Percentiles rank a stretch among this genome's conserved stretches.
These are phyloP conservation scores for Nettapus auritus DNA, from an alignment of 2,113 vertebrate genomes.

Conservation along the genomic window DNA sequence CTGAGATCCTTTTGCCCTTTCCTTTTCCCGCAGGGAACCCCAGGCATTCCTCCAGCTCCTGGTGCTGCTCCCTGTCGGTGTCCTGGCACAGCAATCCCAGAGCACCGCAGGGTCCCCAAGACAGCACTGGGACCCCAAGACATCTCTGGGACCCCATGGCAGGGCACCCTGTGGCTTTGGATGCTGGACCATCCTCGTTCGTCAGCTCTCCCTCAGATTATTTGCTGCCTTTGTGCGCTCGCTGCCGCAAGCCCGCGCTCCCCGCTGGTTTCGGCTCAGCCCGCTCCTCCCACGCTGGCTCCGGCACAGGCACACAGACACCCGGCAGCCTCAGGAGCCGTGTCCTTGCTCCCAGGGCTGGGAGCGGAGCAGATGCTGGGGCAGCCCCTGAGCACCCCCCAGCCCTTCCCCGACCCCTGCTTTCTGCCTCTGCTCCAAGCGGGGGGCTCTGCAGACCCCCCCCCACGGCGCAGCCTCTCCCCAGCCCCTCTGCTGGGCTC, in stretches of 20 bases:
- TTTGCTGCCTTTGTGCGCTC: background rate
- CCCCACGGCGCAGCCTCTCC: background rate
- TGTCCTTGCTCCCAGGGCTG: background rate
- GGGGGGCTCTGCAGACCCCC: background rate
- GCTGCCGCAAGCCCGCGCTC: background rate
- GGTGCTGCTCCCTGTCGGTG: background rate
- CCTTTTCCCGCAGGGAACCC: background rate
- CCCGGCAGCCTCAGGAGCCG: background rate
- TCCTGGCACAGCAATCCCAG: background rate
- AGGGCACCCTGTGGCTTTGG: rapidly evolving
- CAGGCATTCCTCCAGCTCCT: background rate
- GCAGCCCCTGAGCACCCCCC: background rate
- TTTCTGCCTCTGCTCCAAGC: background rate
- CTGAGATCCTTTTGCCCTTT: background rate
- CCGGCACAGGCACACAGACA: rapidly evolving
- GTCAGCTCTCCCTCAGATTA: background rate
- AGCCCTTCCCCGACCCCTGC: background rate
- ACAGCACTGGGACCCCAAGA: background rate
- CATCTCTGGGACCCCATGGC: background rate
- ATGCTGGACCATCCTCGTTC: background rate
- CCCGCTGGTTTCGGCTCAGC: background rate
- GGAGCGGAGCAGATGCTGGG: background rate
- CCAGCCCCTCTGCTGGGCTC: background rate
- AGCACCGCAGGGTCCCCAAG: rapidly evolving
- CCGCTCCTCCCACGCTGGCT: background rate